phyloP scores from a whole-genome alignment of 2,888 invertebrate genomes.

The Lasiommata megera region DNA sequence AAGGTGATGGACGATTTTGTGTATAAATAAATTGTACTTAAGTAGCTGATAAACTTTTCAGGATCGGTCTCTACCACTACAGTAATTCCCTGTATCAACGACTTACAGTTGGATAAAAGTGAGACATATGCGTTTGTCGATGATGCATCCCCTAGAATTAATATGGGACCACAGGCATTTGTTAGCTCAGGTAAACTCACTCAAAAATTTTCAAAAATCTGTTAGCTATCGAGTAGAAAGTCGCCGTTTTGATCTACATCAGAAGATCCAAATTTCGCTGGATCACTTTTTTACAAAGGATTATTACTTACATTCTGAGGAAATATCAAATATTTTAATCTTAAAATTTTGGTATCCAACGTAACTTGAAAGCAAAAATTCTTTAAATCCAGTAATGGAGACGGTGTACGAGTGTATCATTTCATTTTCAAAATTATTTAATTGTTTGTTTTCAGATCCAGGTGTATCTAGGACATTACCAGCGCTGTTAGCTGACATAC shows the following conservation, averaged over 20 bases:
- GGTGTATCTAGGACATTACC: slow-evolving; percentile 21
- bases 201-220: neutral
- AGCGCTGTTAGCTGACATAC: slow-evolving; percentile 23
- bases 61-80: slow-evolving; percentile 28
- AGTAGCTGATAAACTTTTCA: neutral
- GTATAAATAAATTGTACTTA: neutral
- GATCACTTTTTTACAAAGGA: no score
- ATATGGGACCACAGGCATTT: slow-evolving; percentile 35
- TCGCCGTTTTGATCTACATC: no score
- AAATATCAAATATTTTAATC: no score
- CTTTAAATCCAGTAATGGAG: no score
- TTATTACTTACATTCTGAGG: no score
- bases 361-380: no score
- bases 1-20: neutral
- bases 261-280: no score
- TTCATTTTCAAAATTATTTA: neutral
- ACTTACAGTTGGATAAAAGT: slow-evolving; percentile 32
- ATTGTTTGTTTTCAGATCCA: slow-evolving; percentile 42
- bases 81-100: slow-evolving; percentile 38
- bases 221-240: no score
- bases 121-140: slow-evolving; percentile 26
- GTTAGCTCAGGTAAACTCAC: slow-evolving; percentile 39
- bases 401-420: no score
- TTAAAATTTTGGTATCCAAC: no score
- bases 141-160: slow-evolving; percentile 11